Base-by-base conservation (phyloP, 2,113 vertebrate species). In the Conger conger region DNA sequence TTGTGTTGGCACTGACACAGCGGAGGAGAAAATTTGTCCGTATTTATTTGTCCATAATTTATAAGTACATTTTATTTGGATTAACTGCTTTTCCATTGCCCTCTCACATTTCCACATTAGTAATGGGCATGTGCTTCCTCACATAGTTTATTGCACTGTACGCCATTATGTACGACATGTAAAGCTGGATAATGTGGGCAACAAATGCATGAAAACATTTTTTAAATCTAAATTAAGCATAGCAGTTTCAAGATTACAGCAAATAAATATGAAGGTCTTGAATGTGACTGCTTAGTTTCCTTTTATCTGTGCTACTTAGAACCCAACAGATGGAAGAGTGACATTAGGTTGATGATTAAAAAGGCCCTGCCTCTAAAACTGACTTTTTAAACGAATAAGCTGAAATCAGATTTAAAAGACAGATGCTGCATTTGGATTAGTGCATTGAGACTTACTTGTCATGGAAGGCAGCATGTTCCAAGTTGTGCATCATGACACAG, bases 1-100 rank as follows among this genome's bases (percentile, higher is more conserved):
- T 99, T 85, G 91, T 97, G 94, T 95, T 97, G 95, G 96, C 95
- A 95, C 97, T 98, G 84, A 77, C 60, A 86, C 2, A 79, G 27
- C 9, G 23, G 20, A 40, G 4, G 78, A 40, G 79, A 79, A 82
- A 37, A 83, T 30, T 82, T 30, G 23, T 4, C 42, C 18, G 0
- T 11, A 13, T 63, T 30, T 38, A 80, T 8, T 76, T 16, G 73
- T 76, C 38, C 60, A 42, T 76, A 20, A 76, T 76, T 76, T 76
- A 33, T 76, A 53, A 83, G n/a, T 45, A 30, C 3, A 1, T 80
- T 42, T 42, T 42, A 42, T 23, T 42, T 40, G 76, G 33, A 33
- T n/a, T 33, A 78, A 30, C 16, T 35, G 3, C 33, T 36, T 17
- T 78, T 36, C 76, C 16, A 63, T 23, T 16, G 35, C 76, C 17